Evolutionary conservation across 2,888 invertebrate genomes (phyloP), one percentile per base, ranked within the genome.

Genomic region (Rhogogaster chlorosoma): DNA sequence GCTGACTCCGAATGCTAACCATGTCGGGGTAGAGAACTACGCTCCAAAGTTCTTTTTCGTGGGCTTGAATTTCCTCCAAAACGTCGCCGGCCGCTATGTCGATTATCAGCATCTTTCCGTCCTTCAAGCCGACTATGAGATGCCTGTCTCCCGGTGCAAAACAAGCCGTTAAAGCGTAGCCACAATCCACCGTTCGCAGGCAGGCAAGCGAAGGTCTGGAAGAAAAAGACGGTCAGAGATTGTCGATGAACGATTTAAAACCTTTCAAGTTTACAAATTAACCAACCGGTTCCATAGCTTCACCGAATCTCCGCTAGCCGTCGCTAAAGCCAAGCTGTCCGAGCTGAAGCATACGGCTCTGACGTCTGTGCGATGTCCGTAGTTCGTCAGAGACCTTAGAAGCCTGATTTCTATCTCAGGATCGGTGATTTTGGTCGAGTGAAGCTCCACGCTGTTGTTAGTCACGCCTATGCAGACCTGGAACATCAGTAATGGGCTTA

Each of bases 81-180:
- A 99, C 94, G 85, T 96, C 95, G 0, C 97, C 98, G 0, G 97
- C 96, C 0, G 97, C 96, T 84, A 98, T 96, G 92, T 99, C 99
- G 83, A 97, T 95, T 87, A 99, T 96, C 42, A 98, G 94, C 87
- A 99, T 93, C 64, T 95, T 94, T 0, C 99, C 99, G 91, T 96
- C 96, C 92, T 98, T 98, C 87, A 98, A 95, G 4, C 98, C 99
- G 80, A 97, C 96, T 83, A 99, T 94, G 67, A 98, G 96, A 94
- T 99, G 98, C 18, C 98, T 95, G 94, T 99, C 99, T 26, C 97
- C 97, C 26, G 99, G 98, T 29, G 97, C 97, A 94, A 99, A 99
- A 87, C 96, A 94, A 2, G 96, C 94, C 86, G 96, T 95, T 84
- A 97, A 94, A 10, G 98, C 96, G 90, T 97, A 96, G 49, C 95